Conservation (phyloP, 2,888 invertebrate genomes). For the Apodemia hepburni region DNA sequence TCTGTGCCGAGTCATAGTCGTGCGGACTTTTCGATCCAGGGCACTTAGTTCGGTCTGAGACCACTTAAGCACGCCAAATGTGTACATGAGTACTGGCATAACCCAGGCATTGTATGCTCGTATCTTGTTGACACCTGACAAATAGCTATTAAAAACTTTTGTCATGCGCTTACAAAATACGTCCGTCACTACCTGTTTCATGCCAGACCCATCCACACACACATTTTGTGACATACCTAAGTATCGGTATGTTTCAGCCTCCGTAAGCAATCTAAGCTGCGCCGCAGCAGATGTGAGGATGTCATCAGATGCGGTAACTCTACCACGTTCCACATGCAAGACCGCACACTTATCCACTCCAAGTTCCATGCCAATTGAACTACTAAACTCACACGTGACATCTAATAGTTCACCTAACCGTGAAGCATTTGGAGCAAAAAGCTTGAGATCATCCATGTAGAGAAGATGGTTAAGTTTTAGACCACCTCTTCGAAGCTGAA, state of each 20-base stretch:
- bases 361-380: neutral
- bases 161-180: neutral
- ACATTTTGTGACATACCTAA: neutral
- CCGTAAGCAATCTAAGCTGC: neutral
- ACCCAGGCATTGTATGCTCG: constrained; percentile 23
- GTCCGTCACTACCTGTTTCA: neutral
- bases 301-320: neutral
- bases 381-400: neutral
- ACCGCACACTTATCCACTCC: too few relatives aligned
- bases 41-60: constrained; percentile 19
- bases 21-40: constrained; percentile 23
- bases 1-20: constrained; percentile 18
- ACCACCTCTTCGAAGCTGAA: neutral
- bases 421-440: too few relatives aligned
- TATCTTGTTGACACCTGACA: constrained; percentile 13
- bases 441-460: too few relatives aligned
- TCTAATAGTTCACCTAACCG: too few relatives aligned
- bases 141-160: neutral
- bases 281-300: neutral
- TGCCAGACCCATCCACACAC: neutral
- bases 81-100: too few relatives aligned
- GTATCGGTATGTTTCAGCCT: constrained; percentile 1
- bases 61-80: constrained; percentile 23
- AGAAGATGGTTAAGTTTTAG: too few relatives aligned
- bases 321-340: neutral